Evolutionary conservation across 2,888 invertebrate genomes (phyloP), one percentile per base, ranked within the genome.

Genomic region (Anticlea derivata): DNA sequence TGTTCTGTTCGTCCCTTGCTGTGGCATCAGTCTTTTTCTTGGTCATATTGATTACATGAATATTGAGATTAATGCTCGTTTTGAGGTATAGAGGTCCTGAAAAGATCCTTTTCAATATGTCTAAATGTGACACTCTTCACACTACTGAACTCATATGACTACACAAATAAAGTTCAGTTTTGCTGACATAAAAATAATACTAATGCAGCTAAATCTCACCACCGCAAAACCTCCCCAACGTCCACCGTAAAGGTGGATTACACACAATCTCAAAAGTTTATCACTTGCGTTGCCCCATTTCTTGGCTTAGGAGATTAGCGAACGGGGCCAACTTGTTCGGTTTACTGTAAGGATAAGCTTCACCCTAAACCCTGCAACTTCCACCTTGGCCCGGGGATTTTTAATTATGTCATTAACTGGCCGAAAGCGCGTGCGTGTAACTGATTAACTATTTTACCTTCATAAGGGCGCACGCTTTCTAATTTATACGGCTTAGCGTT

Each of bases 301-400:
- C 80, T 79, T 78, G 79, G 82, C 81, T 86, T 83, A 84, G 80
- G 76, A 86, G 86, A 86, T 86, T 86, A 86, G 81, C 77, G 73
- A 81, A 78, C 75, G 75, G 75, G 77, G 76, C 75, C 82, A 83
- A 84, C 78, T 83, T 81, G 81, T 81, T 81, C 79, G 75, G 80
- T 81, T 78, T 78, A 81, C 80, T 80, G 74, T 75, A 75, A 75
- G 81, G 77, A 78, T 83, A 83, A 83, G 80, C 79, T 70, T 69
- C 65, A 47, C 58, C 60, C 58, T 58, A 58, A 61, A 57, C 60
- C 60, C 62, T 48, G 58, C 56, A 58, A 60, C 60, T 59, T 58
- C 56, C 70, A 73, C 75, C 78, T 80, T 73, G 68, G 72, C 71
- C 76, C 70, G 75, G 73, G 78, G 71, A 78, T 83, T 84, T 83